Percentiles rank a stretch among this genome's conserved stretches.
phyloP scores from a whole-genome alignment of 2,888 invertebrate genomes.

The Xanthia icteritia region DNA sequence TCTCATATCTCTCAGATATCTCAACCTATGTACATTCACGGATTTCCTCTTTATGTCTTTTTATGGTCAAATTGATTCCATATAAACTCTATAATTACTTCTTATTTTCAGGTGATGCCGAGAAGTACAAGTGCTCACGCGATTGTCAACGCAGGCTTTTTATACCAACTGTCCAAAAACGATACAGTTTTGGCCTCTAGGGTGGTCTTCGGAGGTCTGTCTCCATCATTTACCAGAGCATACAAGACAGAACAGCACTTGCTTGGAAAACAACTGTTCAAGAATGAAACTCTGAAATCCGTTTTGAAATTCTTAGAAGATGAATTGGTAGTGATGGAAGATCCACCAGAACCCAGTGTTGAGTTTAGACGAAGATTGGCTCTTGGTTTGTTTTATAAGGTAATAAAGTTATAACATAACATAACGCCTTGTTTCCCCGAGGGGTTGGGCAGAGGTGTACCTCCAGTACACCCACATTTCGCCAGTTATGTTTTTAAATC shows the following conservation, averaged over 20 bases:
- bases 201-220: slow-evolving; percentile 91
- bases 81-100: neutral
- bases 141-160: slow-evolving; percentile 93
- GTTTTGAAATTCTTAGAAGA: slow-evolving; percentile 70
- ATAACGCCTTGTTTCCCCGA: too few relatives aligned
- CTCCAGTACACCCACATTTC: too few relatives aligned
- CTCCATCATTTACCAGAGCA: slow-evolving; percentile 84
- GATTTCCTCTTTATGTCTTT: neutral
- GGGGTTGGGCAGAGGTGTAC: too few relatives aligned
- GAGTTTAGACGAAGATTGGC: slow-evolving; percentile 90
- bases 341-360: slow-evolving; percentile 89
- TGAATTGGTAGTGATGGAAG: slow-evolving; percentile 73
- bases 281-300: slow-evolving; percentile 81
- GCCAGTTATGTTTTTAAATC: too few relatives aligned
- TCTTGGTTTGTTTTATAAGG: slow-evolving; percentile 87
- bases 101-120: slow-evolving; percentile 91
- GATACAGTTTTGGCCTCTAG: slow-evolving; percentile 60
- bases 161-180: slow-evolving; percentile 86
- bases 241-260: slow-evolving; percentile 86
- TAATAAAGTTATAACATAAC: slow-evolving; percentile 31
- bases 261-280: slow-evolving; percentile 81
- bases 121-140: slow-evolving; percentile 93
- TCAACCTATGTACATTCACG: neutral
- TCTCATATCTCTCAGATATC: neutral
- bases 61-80: neutral